Evolutionary conservation across 2,888 invertebrate genomes (phyloP).

Genomic region (Rugalucina vietnamica): DNA sequence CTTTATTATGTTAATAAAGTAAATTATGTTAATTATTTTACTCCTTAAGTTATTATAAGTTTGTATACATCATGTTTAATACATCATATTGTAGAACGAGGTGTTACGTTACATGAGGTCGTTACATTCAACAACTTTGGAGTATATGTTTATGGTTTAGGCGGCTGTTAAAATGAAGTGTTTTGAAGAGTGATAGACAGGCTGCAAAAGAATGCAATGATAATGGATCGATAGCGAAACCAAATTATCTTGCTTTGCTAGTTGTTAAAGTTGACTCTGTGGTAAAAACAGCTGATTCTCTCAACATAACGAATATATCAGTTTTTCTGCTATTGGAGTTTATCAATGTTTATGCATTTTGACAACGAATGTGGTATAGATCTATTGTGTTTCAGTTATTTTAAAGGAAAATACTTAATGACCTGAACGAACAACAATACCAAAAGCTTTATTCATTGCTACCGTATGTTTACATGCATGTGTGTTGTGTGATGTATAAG

Average conservation of each 20-base stretch:
- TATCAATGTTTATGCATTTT: background rate
- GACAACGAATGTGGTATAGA: constrained; percentile 2
- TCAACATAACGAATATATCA: background rate
- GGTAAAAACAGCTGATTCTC: background rate
- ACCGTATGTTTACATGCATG: too few species aligned
- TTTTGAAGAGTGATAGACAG: constrained; percentile 3
- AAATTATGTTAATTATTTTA: constrained; percentile 11
- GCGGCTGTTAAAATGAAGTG: constrained; percentile 9
- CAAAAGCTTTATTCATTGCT: too few species aligned
- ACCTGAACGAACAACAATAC: too few species aligned
- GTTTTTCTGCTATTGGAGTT: background rate
- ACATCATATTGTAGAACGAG: background rate
- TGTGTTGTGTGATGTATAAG: too few species aligned
- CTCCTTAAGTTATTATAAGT: background rate
- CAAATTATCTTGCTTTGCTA: background rate
- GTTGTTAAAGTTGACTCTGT: background rate
- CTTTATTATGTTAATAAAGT: background rate
- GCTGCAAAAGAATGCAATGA: background rate
- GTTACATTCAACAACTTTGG: background rate
- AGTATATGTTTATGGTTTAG: background rate
- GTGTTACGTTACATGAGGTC: background rate
- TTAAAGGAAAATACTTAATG: constrained; percentile 6
- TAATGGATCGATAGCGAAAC: constrained; percentile 7
- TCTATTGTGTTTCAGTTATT: background rate
- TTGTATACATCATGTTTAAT: background rate